Conservation (phyloP, 2,888 invertebrate species). For the Spialia ferax region DNA sequence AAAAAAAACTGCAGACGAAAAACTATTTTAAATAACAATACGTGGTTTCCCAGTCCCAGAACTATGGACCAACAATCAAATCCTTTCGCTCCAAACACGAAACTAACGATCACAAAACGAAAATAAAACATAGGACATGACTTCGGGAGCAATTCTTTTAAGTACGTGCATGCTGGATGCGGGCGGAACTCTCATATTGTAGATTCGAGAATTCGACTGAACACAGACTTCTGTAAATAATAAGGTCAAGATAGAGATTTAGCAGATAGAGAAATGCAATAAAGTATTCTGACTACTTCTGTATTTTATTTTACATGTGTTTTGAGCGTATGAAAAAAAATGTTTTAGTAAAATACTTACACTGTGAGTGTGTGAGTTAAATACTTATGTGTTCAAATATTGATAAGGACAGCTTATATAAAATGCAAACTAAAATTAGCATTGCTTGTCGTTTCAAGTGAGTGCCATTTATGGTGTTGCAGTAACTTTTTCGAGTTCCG, state of each 20-base stretch:
- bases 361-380: no score
- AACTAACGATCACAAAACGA: background rate
- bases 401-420: no score
- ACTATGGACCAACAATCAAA: background rate
- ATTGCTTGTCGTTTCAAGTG: no score
- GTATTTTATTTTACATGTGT: background rate
- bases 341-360: no score
- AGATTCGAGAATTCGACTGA: constrained; percentile 2
- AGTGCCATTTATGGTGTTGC: no score
- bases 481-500: no score
- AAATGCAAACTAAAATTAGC: no score
- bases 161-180: constrained; percentile 17
- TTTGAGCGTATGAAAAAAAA: no score
- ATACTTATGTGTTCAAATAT: no score
- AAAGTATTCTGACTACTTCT: background rate
- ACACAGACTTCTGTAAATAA: constrained; percentile 10
- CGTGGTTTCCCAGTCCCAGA: background rate
- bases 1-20: no score
- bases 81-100: background rate
- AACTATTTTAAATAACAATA: no score
- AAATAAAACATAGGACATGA: constrained; percentile 16
- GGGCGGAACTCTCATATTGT: constrained; percentile 35
- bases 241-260: background rate
- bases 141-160: constrained; percentile 18
- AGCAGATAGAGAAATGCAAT: constrained; percentile 5